phyloP scores from a whole-genome alignment of 2,113 vertebrate species.

The Zosterops borbonicus region DNA sequence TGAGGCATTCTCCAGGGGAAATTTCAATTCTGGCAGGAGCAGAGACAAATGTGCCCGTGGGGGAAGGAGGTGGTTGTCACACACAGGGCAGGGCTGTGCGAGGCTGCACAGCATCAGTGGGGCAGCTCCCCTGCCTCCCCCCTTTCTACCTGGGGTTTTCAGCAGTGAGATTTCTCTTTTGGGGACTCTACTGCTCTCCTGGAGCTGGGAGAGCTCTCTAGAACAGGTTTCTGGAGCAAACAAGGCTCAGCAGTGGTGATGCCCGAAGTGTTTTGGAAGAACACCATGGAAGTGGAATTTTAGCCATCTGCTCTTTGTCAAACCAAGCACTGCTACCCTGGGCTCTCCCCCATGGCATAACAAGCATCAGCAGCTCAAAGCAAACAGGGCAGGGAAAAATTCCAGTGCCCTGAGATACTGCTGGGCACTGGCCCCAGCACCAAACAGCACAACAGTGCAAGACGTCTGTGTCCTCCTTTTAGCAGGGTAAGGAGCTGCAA shows the following conservation, averaged over 20 bases:
- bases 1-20: neutral
- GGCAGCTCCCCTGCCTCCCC: neutral
- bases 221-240: neutral
- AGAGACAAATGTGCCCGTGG: neutral
- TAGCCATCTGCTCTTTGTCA: neutral
- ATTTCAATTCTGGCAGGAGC: neutral
- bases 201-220: neutral
- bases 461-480: neutral
- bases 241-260: neutral
- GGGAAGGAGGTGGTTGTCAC: neutral
- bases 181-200: neutral
- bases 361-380: neutral
- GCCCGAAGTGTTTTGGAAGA: neutral
- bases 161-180: neutral
- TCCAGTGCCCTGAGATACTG: neutral
- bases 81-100: rapidly evolving
- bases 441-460: neutral
- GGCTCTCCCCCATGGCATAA: neutral
- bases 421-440: neutral
- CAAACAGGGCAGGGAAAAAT: constrained; percentile 24
- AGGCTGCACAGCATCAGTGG: neutral
- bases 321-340: neutral
- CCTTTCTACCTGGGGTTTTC: neutral
- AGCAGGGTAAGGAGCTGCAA: neutral
- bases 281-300: neutral